These are phyloP conservation scores for Perca fluviatilis DNA, from an alignment of 2,113 vertebrate species.

Conservation along the genomic window DNA sequence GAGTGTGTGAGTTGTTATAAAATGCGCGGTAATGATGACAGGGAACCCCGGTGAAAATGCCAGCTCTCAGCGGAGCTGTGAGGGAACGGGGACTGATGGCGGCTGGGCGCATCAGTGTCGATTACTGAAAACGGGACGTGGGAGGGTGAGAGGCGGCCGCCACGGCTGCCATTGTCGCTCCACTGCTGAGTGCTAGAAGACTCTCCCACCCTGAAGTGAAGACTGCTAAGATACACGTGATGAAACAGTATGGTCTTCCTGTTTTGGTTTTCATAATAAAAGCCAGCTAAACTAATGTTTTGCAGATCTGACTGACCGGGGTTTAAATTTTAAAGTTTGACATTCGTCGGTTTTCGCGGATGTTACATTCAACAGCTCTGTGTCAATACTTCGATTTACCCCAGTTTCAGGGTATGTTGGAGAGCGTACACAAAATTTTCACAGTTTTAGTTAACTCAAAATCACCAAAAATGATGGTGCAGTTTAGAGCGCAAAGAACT, in stretches of 20 bases:
- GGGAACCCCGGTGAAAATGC: background rate
- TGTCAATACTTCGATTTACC: too few relatives aligned
- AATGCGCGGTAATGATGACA: background rate
- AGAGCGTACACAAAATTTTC: too few relatives aligned
- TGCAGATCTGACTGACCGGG: background rate
- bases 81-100: slow-evolving; percentile 4
- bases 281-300: background rate
- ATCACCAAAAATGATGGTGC: too few relatives aligned
- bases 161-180: slow-evolving; percentile 57
- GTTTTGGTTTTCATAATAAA: slow-evolving; percentile 33
- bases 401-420: too few relatives aligned
- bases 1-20: slow-evolving; percentile 8
- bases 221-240: accelerated
- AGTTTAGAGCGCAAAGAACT: too few relatives aligned
- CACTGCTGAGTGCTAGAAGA: slow-evolving; percentile 26
- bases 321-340: too few relatives aligned
- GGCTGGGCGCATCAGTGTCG: slow-evolving; percentile 56
- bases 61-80: slow-evolving; percentile 9
- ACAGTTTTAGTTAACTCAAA: too few relatives aligned
- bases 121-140: slow-evolving; percentile 34
- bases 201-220: slow-evolving; percentile 16
- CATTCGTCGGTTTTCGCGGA: too few relatives aligned
- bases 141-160: slow-evolving; percentile 66
- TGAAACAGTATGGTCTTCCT: background rate
- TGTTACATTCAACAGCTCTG: too few relatives aligned